Evolutionary conservation across 2,888 invertebrate genomes (phyloP), one percentile per base, ranked within the genome.

Genomic region (Drosophila fulvimacula): DNA sequence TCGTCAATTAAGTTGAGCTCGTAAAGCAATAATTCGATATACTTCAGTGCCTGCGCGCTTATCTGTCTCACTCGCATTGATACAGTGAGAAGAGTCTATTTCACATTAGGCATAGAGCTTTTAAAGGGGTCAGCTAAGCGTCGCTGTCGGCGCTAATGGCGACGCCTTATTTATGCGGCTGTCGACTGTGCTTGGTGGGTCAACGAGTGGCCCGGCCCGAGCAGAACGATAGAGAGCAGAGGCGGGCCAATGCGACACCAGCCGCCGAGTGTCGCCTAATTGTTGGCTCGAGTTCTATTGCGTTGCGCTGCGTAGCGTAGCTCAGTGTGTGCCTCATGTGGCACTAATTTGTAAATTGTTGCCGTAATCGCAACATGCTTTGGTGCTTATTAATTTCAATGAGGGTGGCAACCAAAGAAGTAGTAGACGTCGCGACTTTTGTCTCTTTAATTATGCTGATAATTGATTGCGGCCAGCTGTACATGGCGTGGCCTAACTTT

Each of bases 331-430:
- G 88, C 81, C 86, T 85, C 86, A 82, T 82, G 86, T 82, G 82
- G 82, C 82, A 82, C 86, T 86, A 83, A 83, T 83, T 83, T 83
- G 87, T 86, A 83, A 88, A 88, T 88, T 82, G 83, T 83, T 78
- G 78, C 78, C 78, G 83, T 88, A 83, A 83, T 83, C 88, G 88
- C 78, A 85, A 88, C 71, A 82, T 86, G 81, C 83, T 73, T 79
- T 73, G 74, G 69, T 72, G 79, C 82, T 83, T 83, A 83, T 88
- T 88, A 83, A 83, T 86, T 83, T 88, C 78, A 70, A 71, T 61
- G 75, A 70, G 82, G 82, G 73, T 73, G 85, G 84, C 68, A 60
- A 30, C 69, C 56, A 44, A 62, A 27, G 57, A 55, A 57, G 64
- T 32, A 65, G 30, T 48, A 10, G 73, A 53, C 62, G 67, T 60